Evolutionary conservation across 2,888 invertebrate species (phyloP).

Genomic region (Bellardia pandia): DNA sequence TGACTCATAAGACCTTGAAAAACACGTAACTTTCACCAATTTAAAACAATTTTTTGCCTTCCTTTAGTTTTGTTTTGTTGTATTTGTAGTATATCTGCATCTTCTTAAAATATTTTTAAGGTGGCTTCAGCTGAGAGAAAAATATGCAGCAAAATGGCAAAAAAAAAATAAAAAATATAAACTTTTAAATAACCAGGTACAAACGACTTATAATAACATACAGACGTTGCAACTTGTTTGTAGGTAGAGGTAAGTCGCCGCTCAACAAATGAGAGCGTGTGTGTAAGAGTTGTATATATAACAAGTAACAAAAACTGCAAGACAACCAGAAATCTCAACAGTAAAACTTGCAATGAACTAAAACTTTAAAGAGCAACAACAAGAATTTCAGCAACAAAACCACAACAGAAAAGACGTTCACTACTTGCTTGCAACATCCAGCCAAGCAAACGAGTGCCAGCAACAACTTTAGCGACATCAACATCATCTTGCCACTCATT

Average conservation of each 20-base stretch:
- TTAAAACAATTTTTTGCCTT: constrained; percentile 37
- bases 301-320: constrained; percentile 25
- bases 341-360: constrained; percentile 64
- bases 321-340: constrained; percentile 60
- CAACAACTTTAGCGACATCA: constrained; percentile 1
- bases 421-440: constrained; percentile 44
- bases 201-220: background rate
- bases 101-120: constrained; percentile 39
- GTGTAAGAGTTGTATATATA: background rate
- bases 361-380: constrained; percentile 50
- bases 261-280: background rate
- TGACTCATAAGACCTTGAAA: constrained; percentile 71
- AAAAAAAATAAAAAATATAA: background rate
- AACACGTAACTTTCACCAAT: constrained; percentile 72
- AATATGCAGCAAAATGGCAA: constrained; percentile 23
- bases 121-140: constrained; percentile 14
- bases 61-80: background rate
- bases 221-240: constrained; percentile 25
- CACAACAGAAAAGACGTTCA: constrained; percentile 39
- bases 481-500: constrained; percentile 6
- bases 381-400: constrained; percentile 20
- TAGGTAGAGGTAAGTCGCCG: background rate
- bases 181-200: constrained; percentile 44
- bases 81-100: constrained; percentile 1
- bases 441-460: constrained; percentile 22